phyloP scores from a whole-genome alignment of 1,140 invertebrate genomes.

The Pseudomyrmex pallidus region DNA sequence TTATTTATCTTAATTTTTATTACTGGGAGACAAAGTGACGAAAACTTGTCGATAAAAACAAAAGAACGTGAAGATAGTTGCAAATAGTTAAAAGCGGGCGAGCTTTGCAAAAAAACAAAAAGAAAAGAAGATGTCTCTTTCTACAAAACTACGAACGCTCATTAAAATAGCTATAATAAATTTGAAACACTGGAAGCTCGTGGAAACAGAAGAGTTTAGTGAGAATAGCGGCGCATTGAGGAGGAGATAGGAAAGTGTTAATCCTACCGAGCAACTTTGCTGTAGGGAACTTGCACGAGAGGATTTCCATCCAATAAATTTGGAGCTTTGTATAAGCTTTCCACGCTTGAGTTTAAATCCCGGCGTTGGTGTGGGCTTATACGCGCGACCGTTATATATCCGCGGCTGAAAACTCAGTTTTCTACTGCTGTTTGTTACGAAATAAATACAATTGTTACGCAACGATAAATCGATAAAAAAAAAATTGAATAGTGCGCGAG shows the following conservation, averaged over 20 bases:
- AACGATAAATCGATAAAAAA: no score
- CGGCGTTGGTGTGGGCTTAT: slow-evolving; percentile 73
- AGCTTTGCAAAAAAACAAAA: background rate
- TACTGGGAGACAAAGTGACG: no score
- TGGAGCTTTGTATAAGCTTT: slow-evolving; percentile 86
- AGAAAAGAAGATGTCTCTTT: background rate
- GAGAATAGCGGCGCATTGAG: slow-evolving; percentile 79
- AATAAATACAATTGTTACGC: slow-evolving; percentile 32
- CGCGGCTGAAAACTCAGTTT: slow-evolving; percentile 66
- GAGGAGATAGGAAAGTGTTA: slow-evolving; percentile 85
- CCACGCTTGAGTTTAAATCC: slow-evolving; percentile 85
- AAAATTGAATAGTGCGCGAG: background rate
- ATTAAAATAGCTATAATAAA: slow-evolving; percentile 34
- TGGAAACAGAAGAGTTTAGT: slow-evolving; percentile 70
- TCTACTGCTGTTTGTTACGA: slow-evolving; percentile 49
- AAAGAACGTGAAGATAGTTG: no score
- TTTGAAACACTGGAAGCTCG: slow-evolving; percentile 19
- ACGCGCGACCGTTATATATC: slow-evolving; percentile 70
- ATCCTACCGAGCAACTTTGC: slow-evolving; percentile 84
- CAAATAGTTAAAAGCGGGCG: no score
- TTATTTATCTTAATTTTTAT: no score
- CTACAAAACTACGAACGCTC: background rate
- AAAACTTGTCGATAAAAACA: no score
- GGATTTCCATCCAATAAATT: slow-evolving; percentile 86
- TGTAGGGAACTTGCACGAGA: slow-evolving; percentile 83